Evolutionary conservation across 2,797 vertebrate species (phyloP).

Genomic region (Poecilia picta): DNA sequence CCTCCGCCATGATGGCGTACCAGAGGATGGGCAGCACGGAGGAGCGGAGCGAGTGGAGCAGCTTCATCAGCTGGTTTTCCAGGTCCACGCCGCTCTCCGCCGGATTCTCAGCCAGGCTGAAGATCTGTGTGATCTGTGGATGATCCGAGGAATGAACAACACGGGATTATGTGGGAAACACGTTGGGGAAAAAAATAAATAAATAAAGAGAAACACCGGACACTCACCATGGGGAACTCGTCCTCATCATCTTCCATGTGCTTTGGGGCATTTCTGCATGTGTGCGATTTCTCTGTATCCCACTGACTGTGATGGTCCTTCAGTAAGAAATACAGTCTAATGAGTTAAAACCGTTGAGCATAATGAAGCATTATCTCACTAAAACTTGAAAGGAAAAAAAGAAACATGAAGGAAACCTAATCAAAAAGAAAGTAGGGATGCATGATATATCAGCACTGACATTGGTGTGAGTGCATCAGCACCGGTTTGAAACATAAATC

Average conservation of each 20-base stretch:
- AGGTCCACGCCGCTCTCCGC: conserved; percentile 27
- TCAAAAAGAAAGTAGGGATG: neutral
- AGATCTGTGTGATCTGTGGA: conserved; percentile 82
- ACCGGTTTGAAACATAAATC: too few relatives aligned
- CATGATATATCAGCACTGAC: neutral
- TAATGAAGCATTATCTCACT: neutral
- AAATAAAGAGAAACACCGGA: neutral
- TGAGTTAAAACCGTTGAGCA: neutral
- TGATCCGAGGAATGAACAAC: neutral
- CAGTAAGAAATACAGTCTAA: neutral
- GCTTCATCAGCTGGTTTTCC: conserved; percentile 73
- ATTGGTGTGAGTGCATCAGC: neutral
- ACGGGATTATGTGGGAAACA: neutral
- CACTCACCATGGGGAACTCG: conserved; percentile 67
- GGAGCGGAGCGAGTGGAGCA: conserved; percentile 71
- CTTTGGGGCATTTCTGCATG: conserved; percentile 15
- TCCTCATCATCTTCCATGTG: conserved; percentile 40
- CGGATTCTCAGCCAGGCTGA: conserved; percentile 71
- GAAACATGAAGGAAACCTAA: neutral
- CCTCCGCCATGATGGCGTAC: conserved; percentile 80
- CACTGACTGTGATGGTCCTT: conserved; percentile 48
- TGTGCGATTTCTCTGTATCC: conserved; percentile 23
- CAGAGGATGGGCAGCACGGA: conserved; percentile 76
- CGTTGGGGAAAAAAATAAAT: neutral
- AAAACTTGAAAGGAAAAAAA: too few relatives aligned